Conservation (phyloP, 2,797 vertebrate genomes). For the Neosalanx taihuensis region DNA sequence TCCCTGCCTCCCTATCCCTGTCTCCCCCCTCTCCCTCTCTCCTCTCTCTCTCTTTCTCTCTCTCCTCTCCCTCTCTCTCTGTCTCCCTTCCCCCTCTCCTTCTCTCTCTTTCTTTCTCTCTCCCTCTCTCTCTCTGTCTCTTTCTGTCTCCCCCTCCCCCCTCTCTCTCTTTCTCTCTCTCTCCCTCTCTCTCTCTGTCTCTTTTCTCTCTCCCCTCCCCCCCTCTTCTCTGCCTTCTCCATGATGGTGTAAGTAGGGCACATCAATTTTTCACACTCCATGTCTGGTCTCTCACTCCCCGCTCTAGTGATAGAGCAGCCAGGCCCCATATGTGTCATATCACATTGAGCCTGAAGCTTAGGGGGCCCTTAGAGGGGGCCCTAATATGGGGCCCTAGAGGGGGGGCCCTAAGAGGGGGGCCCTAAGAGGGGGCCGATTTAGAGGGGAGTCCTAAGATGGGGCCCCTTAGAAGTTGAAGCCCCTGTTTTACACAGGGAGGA, state of each 20-base stretch:
- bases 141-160: constrained; percentile 1
- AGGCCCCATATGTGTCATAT: background rate
- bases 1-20: too few species aligned
- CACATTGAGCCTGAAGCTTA: background rate
- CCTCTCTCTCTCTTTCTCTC: background rate
- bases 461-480: too few species aligned
- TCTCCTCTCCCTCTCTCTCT: constrained; percentile 28
- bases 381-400: too few species aligned
- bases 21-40: too few species aligned
- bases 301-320: background rate
- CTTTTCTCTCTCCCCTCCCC: background rate
- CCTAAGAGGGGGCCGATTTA: too few species aligned
- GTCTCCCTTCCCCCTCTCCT: constrained; percentile 52
- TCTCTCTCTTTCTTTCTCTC: constrained; percentile 22
- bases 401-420: too few species aligned
- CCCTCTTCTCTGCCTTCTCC: too few species aligned
- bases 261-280: constrained; percentile 7
- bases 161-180: constrained; percentile 35
- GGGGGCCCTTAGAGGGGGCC: too few species aligned
- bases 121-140: constrained; percentile 29
- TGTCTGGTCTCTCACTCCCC: constrained; percentile 1
- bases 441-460: too few species aligned
- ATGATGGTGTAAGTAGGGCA: constrained; percentile 8
- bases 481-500: too few species aligned
- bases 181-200: background rate